These are phyloP conservation scores for Emydura subglobosa DNA, from an alignment of 2,113 vertebrate species.

Conservation along the genomic window DNA sequence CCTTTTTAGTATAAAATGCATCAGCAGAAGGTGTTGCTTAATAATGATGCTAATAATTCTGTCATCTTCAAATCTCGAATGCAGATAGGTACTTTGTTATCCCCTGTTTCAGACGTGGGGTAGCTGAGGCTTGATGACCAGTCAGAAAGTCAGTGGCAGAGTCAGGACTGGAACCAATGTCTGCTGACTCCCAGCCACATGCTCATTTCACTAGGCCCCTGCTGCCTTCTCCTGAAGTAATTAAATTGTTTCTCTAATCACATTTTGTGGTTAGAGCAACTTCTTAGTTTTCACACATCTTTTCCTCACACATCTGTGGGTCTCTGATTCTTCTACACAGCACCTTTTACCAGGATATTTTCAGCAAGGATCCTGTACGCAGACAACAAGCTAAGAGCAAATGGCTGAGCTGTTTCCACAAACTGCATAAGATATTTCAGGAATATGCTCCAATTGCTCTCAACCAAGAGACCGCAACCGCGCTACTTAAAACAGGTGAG, in stretches of 20 bases:
- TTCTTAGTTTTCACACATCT: conserved; percentile 1
- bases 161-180: neutral
- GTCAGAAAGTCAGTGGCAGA: neutral
- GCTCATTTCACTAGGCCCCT: neutral
- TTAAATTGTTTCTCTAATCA: neutral
- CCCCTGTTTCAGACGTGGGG: neutral
- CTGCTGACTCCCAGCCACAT: neutral
- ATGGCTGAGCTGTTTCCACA: conserved; percentile 62
- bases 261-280: neutral
- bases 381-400: conserved; percentile 71
- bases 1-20: neutral
- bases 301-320: neutral
- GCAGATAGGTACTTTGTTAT: neutral
- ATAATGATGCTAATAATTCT: neutral
- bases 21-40: neutral
- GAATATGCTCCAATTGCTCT: conserved; percentile 41
- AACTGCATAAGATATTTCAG: conserved; percentile 62
- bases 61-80: neutral
- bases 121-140: neutral
- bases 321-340: conserved; percentile 34
- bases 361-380: conserved; percentile 61
- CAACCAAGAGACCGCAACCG: conserved; percentile 33
- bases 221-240: neutral
- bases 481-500: conserved; percentile 74
- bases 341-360: conserved; percentile 67